These are phyloP conservation scores for Caiman crocodilus DNA, from an alignment of 2,797 vertebrate species.

Conservation along the genomic window DNA sequence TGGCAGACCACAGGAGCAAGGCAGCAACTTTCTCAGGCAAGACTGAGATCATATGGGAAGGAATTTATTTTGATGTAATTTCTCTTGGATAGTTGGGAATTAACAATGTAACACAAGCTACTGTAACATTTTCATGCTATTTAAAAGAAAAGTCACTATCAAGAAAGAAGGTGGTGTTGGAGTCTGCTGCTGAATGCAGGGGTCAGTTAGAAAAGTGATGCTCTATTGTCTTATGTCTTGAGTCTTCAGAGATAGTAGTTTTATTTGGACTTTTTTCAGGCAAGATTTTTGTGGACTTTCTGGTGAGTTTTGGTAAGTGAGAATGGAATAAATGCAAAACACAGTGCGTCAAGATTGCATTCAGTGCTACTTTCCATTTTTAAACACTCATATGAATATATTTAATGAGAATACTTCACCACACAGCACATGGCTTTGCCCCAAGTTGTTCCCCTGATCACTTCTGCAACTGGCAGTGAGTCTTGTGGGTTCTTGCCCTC, in stretches of 20 bases:
- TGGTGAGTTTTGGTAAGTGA: neutral
- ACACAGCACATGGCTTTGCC: neutral
- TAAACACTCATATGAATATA: neutral
- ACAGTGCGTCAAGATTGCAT: neutral
- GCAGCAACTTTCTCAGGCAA: no score
- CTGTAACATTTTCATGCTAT: neutral
- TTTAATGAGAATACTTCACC: neutral
- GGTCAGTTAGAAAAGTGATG: neutral
- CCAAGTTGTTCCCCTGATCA: rapidly evolving
- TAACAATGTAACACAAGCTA: rapidly evolving
- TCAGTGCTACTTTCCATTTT: neutral
- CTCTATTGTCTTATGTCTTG: neutral
- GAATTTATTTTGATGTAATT: neutral
- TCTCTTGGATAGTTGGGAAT: neutral
- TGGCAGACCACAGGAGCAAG: neutral
- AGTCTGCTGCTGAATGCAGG: neutral
- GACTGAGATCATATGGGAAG: neutral
- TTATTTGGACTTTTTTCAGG: neutral
- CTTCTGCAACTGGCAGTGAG: rapidly evolving
- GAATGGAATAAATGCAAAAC: neutral
- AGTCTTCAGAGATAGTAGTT: no score
- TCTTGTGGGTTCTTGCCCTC: neutral
- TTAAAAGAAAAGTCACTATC: neutral
- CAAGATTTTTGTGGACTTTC: neutral
- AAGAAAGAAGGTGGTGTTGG: neutral